Percentiles rank a stretch among this genome's conserved stretches.
Evolutionary conservation across 2,888 invertebrate species (phyloP).

Genomic region (Margaritifera margaritifera): DNA sequence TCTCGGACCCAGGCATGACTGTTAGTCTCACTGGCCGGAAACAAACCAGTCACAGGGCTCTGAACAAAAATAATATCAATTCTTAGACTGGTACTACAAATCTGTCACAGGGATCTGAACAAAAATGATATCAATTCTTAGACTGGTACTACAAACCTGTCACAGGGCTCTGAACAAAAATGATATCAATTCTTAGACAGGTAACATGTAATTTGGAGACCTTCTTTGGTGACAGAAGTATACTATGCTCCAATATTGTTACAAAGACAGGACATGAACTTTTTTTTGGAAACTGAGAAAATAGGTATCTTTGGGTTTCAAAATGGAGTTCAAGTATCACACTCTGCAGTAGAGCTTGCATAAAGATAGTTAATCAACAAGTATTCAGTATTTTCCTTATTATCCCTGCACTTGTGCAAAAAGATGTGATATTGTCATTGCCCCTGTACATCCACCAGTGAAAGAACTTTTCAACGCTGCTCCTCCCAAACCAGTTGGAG

Average conservation of each 20-base stretch:
- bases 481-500: too few species aligned
- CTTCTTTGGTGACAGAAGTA: background rate
- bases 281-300: too few species aligned
- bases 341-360: too few species aligned
- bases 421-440: too few species aligned
- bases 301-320: too few species aligned
- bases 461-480: too few species aligned
- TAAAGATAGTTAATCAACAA: too few species aligned
- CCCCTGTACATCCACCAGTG: too few species aligned
- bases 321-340: too few species aligned
- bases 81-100: background rate
- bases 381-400: too few species aligned
- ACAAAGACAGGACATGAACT: too few species aligned
- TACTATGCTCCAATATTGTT: background rate
- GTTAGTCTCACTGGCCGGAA: constrained; percentile 83
- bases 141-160: background rate
- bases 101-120: constrained; percentile 86
- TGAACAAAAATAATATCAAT: constrained; percentile 74
- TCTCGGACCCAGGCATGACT: constrained; percentile 98
- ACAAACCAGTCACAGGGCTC: constrained; percentile 96
- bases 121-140: constrained; percentile 2
- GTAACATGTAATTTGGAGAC: background rate
- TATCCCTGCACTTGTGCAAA: too few species aligned
- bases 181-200: background rate
- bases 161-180: constrained; percentile 86